A percentile compares a stretch with the other conserved stretches of the same genome.
phyloP scores from a whole-genome alignment of 2,888 invertebrate genomes.

The Pseudococcus longispinus region DNA sequence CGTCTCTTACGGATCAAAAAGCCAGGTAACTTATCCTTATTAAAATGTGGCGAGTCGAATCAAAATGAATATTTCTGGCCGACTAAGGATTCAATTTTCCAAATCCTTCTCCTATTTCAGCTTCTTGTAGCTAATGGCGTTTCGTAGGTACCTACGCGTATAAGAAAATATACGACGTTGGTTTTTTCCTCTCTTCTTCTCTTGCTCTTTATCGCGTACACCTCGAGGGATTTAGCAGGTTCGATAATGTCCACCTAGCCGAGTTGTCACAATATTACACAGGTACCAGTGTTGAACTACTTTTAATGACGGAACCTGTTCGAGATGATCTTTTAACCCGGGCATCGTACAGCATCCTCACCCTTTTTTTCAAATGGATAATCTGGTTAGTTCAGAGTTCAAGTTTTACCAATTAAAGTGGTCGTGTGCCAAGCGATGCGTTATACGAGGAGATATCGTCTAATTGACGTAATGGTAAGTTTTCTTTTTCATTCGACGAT shows the following conservation, averaged over 20 bases:
- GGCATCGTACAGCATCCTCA: not conserved
- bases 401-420: not conserved
- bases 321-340: conserved; percentile 20
- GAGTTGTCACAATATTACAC: not conserved
- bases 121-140: conserved; percentile 37
- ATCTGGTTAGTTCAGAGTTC: conserved; percentile 9
- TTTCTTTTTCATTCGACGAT: not conserved
- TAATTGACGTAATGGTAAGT: not conserved
- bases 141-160: not conserved
- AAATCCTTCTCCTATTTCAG: conserved; percentile 47
- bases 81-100: conserved; percentile 56
- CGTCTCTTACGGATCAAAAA: conserved; percentile 54
- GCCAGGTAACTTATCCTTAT: conserved; percentile 56
- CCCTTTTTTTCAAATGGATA: not conserved
- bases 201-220: not conserved
- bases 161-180: not conserved
- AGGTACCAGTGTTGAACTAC: not conserved
- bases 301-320: conserved; percentile 13
- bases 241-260: not conserved
- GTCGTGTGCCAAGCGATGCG: not conserved
- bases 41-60: conserved; percentile 56
- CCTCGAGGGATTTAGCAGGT: not conserved
- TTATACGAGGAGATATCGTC: not conserved
- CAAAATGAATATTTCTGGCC: conserved; percentile 56
- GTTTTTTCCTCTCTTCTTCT: not conserved